Evolutionary conservation across 2,113 vertebrate genomes (phyloP).

Genomic region (Scalopus aquaticus): DNA sequence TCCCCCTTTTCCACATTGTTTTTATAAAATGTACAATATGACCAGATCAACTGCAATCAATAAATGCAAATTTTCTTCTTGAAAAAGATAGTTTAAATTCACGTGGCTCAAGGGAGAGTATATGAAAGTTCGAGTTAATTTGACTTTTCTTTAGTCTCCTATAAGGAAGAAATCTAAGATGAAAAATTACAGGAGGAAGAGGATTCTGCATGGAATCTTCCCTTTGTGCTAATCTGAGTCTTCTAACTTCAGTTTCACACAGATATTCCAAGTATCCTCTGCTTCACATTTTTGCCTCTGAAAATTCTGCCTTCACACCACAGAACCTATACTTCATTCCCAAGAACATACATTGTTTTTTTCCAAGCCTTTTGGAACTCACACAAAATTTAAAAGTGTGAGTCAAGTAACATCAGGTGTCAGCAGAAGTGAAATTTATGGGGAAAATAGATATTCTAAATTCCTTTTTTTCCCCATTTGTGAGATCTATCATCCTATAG

Average conservation of each 20-base stretch:
- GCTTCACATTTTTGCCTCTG: background rate
- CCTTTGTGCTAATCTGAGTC: background rate
- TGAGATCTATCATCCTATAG: background rate
- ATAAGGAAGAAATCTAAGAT: background rate
- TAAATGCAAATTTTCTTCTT: background rate
- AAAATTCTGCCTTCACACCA: background rate
- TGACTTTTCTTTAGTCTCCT: background rate
- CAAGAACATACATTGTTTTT: background rate
- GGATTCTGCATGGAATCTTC: background rate
- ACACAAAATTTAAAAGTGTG: background rate
- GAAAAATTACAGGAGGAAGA: background rate
- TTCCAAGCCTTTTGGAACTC: background rate
- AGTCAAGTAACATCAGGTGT: background rate
- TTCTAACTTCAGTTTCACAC: background rate
- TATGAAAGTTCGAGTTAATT: background rate
- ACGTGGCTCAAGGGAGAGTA: background rate
- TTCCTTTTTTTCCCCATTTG: background rate
- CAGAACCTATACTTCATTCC: background rate
- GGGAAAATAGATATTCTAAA: background rate
- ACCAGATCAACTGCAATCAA: background rate
- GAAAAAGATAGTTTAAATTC: background rate
- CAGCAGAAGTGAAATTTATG: background rate
- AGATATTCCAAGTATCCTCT: background rate
- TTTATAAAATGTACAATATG: background rate
- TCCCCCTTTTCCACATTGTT: background rate